Percentiles rank a stretch among this genome's conserved stretches.
phyloP scores from a whole-genome alignment of 2,797 vertebrate species.

The Momotus momota region DNA sequence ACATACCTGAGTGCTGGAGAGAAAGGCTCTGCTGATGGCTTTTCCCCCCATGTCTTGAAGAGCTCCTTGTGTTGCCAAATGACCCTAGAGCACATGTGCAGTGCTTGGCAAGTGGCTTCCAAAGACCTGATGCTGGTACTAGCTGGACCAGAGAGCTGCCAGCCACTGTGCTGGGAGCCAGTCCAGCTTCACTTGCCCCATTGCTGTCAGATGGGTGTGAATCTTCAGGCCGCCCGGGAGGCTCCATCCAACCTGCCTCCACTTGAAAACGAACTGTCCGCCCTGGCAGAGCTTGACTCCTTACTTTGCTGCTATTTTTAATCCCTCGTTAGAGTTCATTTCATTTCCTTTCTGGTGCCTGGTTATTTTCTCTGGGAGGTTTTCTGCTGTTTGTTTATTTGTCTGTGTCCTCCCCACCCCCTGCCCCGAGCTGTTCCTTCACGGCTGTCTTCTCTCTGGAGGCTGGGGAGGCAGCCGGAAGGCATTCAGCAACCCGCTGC shows the following conservation, averaged over 20 bases:
- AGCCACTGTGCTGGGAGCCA: not conserved
- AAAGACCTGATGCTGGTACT: not conserved
- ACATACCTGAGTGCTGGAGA: not conserved
- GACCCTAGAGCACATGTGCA: rapidly evolving
- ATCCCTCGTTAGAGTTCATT: slow-evolving; percentile 50
- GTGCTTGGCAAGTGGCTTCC: not conserved
- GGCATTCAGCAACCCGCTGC: not conserved
- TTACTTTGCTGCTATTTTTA: slow-evolving; percentile 58
- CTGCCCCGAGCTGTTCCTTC: not conserved
- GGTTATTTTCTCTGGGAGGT: slow-evolving; percentile 64
- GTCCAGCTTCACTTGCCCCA: not conserved
- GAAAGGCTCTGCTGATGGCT: not conserved
- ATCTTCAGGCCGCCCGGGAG: not conserved
- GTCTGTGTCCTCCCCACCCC: not conserved
- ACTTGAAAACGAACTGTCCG: not conserved
- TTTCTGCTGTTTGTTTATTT: slow-evolving; percentile 67
- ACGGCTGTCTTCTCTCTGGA: slow-evolving; percentile 38
- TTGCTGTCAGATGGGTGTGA: not conserved
- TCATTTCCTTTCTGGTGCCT: slow-evolving; percentile 67
- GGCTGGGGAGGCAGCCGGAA: rapidly evolving
- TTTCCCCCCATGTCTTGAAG: not conserved
- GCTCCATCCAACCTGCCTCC: not conserved
- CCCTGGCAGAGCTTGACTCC: not conserved
- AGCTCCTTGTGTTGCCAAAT: rapidly evolving
- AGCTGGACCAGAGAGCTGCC: not conserved